A percentile compares a stretch with the other conserved stretches of the same genome.
These are phyloP conservation scores for Drosophila buzzatii DNA, from an alignment of 2,888 invertebrate genomes.

Conservation along the genomic window DNA sequence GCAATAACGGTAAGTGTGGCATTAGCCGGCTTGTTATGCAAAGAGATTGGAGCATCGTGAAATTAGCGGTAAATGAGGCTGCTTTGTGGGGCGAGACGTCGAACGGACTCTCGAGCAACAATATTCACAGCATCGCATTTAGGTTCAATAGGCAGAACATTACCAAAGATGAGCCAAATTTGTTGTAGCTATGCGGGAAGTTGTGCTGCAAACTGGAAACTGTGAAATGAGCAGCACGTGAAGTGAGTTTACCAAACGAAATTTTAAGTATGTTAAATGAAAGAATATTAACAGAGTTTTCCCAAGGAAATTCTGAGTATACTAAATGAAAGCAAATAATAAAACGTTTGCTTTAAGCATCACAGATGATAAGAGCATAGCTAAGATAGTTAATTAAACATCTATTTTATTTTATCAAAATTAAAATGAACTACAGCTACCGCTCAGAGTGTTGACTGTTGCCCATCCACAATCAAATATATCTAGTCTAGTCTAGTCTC, in stretches of 20 bases:
- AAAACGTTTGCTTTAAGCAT: slow-evolving; percentile 9
- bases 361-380: background rate
- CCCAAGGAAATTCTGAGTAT: background rate
- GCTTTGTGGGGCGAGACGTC: slow-evolving; percentile 67
- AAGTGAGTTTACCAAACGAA: background rate
- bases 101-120: slow-evolving; percentile 6
- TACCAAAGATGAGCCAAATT: slow-evolving; percentile 1
- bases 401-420: too few species aligned
- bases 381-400: slow-evolving; percentile 5
- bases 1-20: slow-evolving; percentile 72
- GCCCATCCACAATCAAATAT: too few species aligned
- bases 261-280: slow-evolving; percentile 15
- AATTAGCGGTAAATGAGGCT: slow-evolving; percentile 77
- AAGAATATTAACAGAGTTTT: slow-evolving; percentile 11
- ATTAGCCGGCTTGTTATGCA: slow-evolving; percentile 67
- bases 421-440: too few species aligned
- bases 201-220: slow-evolving; percentile 56
- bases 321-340: slow-evolving; percentile 29
- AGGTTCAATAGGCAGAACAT: slow-evolving; percentile 56
- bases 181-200: background rate
- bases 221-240: slow-evolving; percentile 57
- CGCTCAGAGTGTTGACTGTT: too few species aligned
- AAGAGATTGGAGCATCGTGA: slow-evolving; percentile 65
- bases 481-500: too few species aligned
- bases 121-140: slow-evolving; percentile 43